A percentile compares a stretch with the other conserved stretches of the same genome.
phyloP scores from a whole-genome alignment of 2,113 vertebrate species.

The Prinia subflava region DNA sequence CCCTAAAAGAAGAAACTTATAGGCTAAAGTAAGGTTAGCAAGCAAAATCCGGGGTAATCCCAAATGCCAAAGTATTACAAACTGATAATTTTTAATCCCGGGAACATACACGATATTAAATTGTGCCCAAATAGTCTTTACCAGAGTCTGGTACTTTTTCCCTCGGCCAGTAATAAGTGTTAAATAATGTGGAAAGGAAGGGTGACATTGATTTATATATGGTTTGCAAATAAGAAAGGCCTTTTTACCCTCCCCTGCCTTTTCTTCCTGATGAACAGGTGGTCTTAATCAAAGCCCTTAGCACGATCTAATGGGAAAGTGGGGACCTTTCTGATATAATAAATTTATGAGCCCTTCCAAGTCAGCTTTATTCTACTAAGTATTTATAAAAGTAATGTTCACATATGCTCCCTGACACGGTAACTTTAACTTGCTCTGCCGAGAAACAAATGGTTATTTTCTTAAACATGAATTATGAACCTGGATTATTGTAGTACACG shows the following conservation, averaged over 20 bases:
- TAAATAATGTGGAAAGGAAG: slow-evolving; percentile 53
- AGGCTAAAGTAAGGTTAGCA: slow-evolving; percentile 53
- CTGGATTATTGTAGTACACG: slow-evolving; percentile 22
- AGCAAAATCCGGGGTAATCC: slow-evolving; percentile 37
- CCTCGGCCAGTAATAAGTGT: slow-evolving; percentile 10
- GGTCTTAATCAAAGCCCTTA: slow-evolving; percentile 2
- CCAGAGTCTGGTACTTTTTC: not conserved
- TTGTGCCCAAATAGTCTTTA: slow-evolving; percentile 34
- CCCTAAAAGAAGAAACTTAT: slow-evolving; percentile 61
- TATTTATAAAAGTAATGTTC: slow-evolving; percentile 48
- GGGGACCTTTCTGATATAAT: slow-evolving; percentile 34
- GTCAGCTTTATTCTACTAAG: slow-evolving; percentile 32
- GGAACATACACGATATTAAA: slow-evolving; percentile 29
- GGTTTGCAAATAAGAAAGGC: not conserved
- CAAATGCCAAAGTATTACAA: not conserved
- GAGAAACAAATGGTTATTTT: slow-evolving; percentile 61
- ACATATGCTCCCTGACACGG: not conserved
- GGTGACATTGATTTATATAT: slow-evolving; percentile 39
- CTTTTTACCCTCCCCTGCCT: not conserved
- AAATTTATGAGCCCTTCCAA: slow-evolving; percentile 61
- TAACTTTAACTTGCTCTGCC: slow-evolving; percentile 17
- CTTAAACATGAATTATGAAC: slow-evolving; percentile 48
- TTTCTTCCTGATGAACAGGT: slow-evolving; percentile 22
- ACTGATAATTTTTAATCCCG: slow-evolving; percentile 49
- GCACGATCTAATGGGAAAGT: slow-evolving; percentile 18